Evolutionary conservation across 2,888 invertebrate species (phyloP).

Genomic region (Julus scandinavius): DNA sequence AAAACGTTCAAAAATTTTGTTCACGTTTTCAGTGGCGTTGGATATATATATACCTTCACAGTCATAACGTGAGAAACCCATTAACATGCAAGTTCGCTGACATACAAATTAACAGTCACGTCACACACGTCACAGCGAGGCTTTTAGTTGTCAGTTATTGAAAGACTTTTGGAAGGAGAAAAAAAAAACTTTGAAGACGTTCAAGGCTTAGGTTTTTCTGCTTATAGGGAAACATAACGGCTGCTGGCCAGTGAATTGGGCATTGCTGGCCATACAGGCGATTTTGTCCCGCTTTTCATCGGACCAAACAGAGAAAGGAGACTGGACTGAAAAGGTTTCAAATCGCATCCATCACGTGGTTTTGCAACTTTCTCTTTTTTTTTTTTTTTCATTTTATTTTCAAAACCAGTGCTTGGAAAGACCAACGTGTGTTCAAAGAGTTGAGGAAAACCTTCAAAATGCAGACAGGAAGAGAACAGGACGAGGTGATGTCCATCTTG

Average conservation of each 20-base stretch:
- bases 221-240: slow-evolving; percentile 2
- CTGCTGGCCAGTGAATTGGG: neutral
- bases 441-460: neutral
- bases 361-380: slow-evolving; percentile 9
- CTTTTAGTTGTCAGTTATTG: slow-evolving; percentile 10
- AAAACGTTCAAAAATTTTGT: neutral
- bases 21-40: neutral
- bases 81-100: slow-evolving; percentile 9
- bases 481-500: neutral
- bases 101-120: slow-evolving; percentile 10
- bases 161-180: neutral
- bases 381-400: neutral
- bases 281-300: neutral
- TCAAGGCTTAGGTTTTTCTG: neutral
- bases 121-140: slow-evolving; percentile 18
- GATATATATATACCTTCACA: neutral
- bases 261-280: neutral
- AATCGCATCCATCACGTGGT: slow-evolving; percentile 11
- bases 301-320: neutral
- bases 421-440: neutral
- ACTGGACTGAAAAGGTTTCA: neutral
- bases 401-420: neutral
- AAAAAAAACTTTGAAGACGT: neutral
- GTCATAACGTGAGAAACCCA: slow-evolving; percentile 2
- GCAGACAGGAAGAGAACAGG: neutral